Base-by-base conservation (phyloP, 2,113 vertebrate genomes). In the Bos indicus region DNA sequence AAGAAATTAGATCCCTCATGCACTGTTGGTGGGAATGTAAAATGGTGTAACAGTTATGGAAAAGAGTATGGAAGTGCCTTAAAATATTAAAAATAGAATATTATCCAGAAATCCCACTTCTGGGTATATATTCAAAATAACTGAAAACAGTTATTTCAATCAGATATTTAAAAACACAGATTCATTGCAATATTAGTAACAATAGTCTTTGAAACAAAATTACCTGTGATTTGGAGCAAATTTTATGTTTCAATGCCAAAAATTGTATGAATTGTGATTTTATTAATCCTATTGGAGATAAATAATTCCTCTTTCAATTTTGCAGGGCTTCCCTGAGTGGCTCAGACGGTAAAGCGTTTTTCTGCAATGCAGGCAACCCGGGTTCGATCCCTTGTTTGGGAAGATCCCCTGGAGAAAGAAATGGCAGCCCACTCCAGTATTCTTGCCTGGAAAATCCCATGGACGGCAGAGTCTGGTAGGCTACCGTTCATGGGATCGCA, bases 201-300 rank as follows among this genome's bases (percentile, higher is more conserved):
- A 74, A 30, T 89, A 30, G 9, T 71, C 51, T 93, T 83, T 97
- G 43, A 92, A 80, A 96, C 83, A 83, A 92, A 93, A 95, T 90
- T 91, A 64, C 82, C n/a, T 71, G 7, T 93, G 43, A 43, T 91
- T 88, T 96, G 56, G 78, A 96, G 36, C 21, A 81, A 80, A 62
- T 94, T 93, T 97, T 92, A 87, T 93, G 77, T 36, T 95, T 93
- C 33, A 16, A 56, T 36, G 33, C 23, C 17, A 36, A 36, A 95
- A 89, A 92, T 33, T 89, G 13, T 51, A 60, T 87, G n/a, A 46
- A 81, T 59, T 96, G 59, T 95, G 25, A 87, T 93, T 88, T 92
- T 87, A 59, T 74, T 87, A 91, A 62, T 64, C 51, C 46, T 78
- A 14, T n/a, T 91, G 57, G n/a, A 48, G 57, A 91, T 28, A 89